A percentile compares a stretch with the other conserved stretches of the same genome.
Conservation (phyloP, 37 sponge, comb jelly and placozoan species). For the Dysidea cf. avara region DNA sequence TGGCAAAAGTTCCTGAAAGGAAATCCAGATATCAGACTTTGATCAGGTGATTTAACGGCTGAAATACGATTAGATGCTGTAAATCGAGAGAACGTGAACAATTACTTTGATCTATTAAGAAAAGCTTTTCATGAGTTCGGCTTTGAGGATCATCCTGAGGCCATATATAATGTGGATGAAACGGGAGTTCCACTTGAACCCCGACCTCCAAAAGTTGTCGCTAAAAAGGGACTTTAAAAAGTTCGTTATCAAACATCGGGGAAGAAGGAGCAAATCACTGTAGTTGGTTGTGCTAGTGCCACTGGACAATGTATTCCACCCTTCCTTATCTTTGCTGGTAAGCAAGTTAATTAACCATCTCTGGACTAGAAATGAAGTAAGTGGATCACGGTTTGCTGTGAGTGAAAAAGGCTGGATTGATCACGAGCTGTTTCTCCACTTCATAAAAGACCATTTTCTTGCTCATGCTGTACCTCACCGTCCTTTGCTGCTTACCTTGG, state of each 20-base stretch:
- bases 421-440: too few species aligned
- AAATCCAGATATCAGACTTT: too few species aligned
- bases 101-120: slow-evolving; percentile 7
- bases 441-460: too few species aligned
- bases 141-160: slow-evolving; percentile 6
- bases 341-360: slow-evolving; percentile 4
- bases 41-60: slow-evolving; percentile 12
- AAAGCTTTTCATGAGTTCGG: slow-evolving; percentile 7
- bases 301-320: slow-evolving; percentile 12
- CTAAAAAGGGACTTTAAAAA: slow-evolving; percentile 5
- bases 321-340: slow-evolving; percentile 14
- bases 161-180: slow-evolving; percentile 20
- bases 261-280: slow-evolving; percentile 16
- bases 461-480: too few species aligned
- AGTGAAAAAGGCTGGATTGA: too few species aligned
- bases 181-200: slow-evolving; percentile 17
- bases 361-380: slow-evolving; percentile 2
- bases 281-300: slow-evolving; percentile 19
- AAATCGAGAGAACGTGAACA: slow-evolving; percentile 6
- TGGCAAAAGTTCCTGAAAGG: too few species aligned
- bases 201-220: slow-evolving; percentile 15
- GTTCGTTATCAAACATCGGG: slow-evolving; percentile 8
- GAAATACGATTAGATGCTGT: neutral
- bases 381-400: neutral
- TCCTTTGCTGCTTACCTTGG: too few species aligned